Base-by-base conservation (phyloP, 2,113 vertebrate genomes). In the Serinus canaria region DNA sequence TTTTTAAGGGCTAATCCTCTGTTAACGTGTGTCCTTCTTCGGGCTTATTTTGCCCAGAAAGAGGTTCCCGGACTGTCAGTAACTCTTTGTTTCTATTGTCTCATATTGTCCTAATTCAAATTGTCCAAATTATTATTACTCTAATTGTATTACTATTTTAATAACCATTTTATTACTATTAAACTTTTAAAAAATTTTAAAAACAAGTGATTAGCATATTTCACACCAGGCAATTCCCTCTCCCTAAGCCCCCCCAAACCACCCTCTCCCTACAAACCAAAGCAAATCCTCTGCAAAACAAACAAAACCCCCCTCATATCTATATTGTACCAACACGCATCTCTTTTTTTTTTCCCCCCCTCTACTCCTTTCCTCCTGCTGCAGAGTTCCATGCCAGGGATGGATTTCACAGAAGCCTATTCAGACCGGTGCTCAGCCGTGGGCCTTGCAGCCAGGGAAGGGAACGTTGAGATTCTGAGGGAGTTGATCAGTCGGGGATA, bases 331-430 rank as follows among this genome's bases (percentile, higher is more conserved):
- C n/a, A 27, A 73, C 6, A 7, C 0, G 0, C 11, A 6, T 49
- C 5, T 62, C 17, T 58, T 7, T 25, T 21, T 31, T 60, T 25
- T 23, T 7, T 1, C 0, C 3, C 17, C 11, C 7, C 4, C 4
- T 21, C 21, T 24, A 9, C 7, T 27, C 9, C 19, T 33, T 24
- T 21, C 11, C 11, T 56, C 18, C 33, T 56, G 11, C 37, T 11
- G 5, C 74, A 90, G 66, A 6, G 35, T 28, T 43, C 23, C 22
- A 5, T 7, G 13, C 31, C 49, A 33, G 43, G 55, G 87, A 99
- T 99, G 99, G 98, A 99, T 97, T 99, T 99, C 95, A 98, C 97
- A 0, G 99, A 99, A 96, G 98, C 98, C 33, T 99, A 99, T 89
- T 95, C 95, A 0, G 98, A 99, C 94, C 98, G 98, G 0, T 99